Evolutionary conservation across 2,888 invertebrate species (phyloP), one percentile per base, ranked within the genome.

Genomic region (Melanchra persicariae): DNA sequence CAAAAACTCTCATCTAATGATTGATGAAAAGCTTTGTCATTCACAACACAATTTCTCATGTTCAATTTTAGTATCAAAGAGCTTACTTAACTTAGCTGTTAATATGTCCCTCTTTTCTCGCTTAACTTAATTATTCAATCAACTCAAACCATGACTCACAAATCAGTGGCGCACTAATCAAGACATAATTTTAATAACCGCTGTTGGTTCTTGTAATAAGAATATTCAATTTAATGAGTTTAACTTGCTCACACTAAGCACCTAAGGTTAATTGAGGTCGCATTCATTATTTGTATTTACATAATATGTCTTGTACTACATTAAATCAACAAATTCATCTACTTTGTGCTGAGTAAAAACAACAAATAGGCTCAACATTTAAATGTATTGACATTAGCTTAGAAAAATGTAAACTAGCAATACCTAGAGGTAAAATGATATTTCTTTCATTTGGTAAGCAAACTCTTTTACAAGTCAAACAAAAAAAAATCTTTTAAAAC

Each of bases 251-350:
- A 40, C 51, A 26, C 26, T 43, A 51, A 65, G 30, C 54, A 43
- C 34, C 19, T 24, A 45, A 77, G 68, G 72, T 68, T 72, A 69
- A 77, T 77, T 66, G 82, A 66, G 79, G 77, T 72, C 63, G 61
- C 52, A 79, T 81, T 63, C 8, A 77, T 81, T 26, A 81, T 81
- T 51, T 47, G 5, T 75, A 80, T 80, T 79, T 80, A 52, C 58
- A 65, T 70, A 54, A 65, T 70, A 54, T n/a, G 47, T 54, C 52
- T 40, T 63, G 66, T 80, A 58, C 34, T 60, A 57, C 43, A 62
- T 57, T 52, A 47, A 54, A 60, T 61, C 57, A 67, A 75, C 70
- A 37, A 58, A 54, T 65, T 61, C 43, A 51, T 65, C 12, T 10
- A 15, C 7, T 54, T 54, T 54, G 10, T 6, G n/a, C 30, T 9